Evolutionary conservation across 1,140 invertebrate genomes (phyloP), one percentile per base, ranked within the genome.

Genomic region (Chironomus striatipennis): DNA sequence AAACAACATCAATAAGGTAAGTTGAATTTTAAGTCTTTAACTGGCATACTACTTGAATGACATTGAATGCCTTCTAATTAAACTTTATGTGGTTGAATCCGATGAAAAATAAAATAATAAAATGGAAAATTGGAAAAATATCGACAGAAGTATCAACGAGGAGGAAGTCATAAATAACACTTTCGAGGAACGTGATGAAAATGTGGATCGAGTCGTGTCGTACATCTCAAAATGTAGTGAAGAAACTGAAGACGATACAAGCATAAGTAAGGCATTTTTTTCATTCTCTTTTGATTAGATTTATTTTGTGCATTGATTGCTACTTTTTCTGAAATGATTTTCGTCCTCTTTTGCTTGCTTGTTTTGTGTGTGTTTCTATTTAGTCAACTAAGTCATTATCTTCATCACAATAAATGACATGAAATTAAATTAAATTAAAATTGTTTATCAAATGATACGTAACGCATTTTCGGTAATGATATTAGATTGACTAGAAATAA

Each of bases 181-280:
- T 76, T 15, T 73, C 42, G 75, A 80, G 75, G 75, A 72, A 24
- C 76, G 80, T 43, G 76, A 78, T 73, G 73, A 77, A 57, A 79
- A 79, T 0, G 73, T 78, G 2, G 79, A 79, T 72, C 75, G 79
- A 77, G 75, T 85, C 4, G 74, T 82, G 21, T 86, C 85, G 0
- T 78, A 78, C 2, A 79, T 83, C 43, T 85, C 85, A 4, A 81
- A 75, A 24, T 78, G 77, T 9, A 84, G 80, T 72, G 84, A 86
- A 43, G 83, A 86, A 18, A 77, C 79, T 34, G 79, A 81, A 21
- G 85, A 87, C 34, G 82, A 85, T 21, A 83, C 85, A 67, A 82
- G 74, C 43, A 74, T 75, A 17, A 75, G 78, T 78, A 77, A 75
- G 75, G 24, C 24, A 34, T 34, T 34, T 34, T 77, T 20, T 77